phyloP scores from a whole-genome alignment of 2,888 invertebrate genomes.

The Tachina lurida region DNA sequence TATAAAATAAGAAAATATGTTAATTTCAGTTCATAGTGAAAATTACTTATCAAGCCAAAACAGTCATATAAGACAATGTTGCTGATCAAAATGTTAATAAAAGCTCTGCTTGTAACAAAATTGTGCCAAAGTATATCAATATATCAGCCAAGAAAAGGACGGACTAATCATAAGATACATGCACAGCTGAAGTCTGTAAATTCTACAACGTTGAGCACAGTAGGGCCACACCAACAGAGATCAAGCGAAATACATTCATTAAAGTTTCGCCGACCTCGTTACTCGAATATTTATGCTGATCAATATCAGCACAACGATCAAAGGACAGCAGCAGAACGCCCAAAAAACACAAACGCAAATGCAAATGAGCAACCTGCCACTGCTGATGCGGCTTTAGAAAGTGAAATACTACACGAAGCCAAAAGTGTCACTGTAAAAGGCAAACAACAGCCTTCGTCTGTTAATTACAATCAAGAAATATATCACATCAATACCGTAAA shows the following conservation, averaged over 20 bases:
- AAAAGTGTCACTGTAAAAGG: background rate
- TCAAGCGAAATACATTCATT: slow-evolving; percentile 4
- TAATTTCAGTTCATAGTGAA: background rate
- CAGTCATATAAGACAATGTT: slow-evolving; percentile 18
- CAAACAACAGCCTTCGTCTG: background rate
- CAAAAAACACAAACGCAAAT: background rate
- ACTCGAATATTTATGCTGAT: slow-evolving; percentile 4
- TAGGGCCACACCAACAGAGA: background rate
- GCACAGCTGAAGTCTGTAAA: background rate
- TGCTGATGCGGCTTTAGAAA: slow-evolving; percentile 17
- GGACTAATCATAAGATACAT: background rate
- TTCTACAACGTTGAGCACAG: too few species aligned
- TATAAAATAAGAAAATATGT: slow-evolving; percentile 25
- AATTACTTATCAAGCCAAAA: background rate
- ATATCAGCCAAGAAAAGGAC: background rate
- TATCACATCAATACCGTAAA: slow-evolving; percentile 47
- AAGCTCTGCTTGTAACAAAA: slow-evolving; percentile 31
- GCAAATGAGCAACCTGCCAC: slow-evolving; percentile 48
- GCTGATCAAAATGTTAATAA: slow-evolving; percentile 5
- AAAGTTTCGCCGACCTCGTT: background rate
- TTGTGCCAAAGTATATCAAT: slow-evolving; percentile 45
- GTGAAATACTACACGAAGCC: slow-evolving; percentile 3
- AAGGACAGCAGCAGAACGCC: background rate
- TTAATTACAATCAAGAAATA: slow-evolving; percentile 51
- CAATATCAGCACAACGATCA: slow-evolving; percentile 14